Evolutionary conservation across 1,140 invertebrate genomes (phyloP).

Genomic region (Drosophila sechellia): DNA sequence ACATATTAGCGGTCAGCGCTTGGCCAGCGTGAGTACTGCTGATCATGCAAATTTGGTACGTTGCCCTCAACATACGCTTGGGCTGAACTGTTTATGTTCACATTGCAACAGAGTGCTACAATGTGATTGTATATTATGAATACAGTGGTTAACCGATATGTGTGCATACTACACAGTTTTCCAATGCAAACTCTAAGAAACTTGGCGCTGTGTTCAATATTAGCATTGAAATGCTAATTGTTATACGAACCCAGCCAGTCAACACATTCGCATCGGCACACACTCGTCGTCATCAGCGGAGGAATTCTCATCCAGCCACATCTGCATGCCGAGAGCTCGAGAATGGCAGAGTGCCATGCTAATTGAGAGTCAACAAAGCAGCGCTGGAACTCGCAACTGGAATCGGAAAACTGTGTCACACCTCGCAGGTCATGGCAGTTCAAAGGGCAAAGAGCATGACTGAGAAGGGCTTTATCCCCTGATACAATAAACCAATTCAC

Average conservation of each 20-base stretch:
- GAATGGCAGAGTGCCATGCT: constrained; percentile 30
- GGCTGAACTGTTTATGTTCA: no score
- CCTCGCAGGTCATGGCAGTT: constrained; percentile 33
- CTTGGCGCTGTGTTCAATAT: constrained; percentile 26
- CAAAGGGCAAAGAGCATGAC: constrained; percentile 3
- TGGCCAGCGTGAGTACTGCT: no score
- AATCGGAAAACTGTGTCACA: constrained; percentile 44
- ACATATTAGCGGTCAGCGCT: no score
- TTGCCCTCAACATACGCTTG: no score
- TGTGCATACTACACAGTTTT: no score
- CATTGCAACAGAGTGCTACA: no score
- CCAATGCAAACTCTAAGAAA: background rate
- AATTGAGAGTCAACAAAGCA: constrained; percentile 44
- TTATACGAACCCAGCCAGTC: constrained; percentile 13
- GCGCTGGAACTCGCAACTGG: constrained; percentile 14
- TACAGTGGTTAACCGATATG: no score
- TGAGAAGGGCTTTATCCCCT: background rate
- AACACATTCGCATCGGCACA: constrained; percentile 7
- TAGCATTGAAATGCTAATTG: constrained; percentile 51
- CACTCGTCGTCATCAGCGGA: constrained; percentile 1
- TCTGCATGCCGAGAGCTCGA: constrained; percentile 1
- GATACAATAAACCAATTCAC: no score
- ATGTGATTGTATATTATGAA: no score
- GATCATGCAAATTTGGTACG: no score
- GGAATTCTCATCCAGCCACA: constrained; percentile 6